These are phyloP conservation scores for Stegodyphus dumicola DNA, from an alignment of 1,140 invertebrate genomes.

Conservation along the genomic window DNA sequence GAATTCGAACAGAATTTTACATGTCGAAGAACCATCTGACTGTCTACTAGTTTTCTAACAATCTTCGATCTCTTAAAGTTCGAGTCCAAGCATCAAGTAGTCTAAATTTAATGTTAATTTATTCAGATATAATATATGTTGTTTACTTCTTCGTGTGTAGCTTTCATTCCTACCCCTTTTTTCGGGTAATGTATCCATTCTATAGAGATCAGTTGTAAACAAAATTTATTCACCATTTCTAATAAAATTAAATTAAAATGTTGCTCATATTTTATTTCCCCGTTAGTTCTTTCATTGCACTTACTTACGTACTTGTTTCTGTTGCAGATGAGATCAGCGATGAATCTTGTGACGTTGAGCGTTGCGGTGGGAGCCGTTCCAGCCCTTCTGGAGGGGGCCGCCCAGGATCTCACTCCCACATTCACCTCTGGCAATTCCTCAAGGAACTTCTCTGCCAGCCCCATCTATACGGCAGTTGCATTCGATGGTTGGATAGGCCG, in stretches of 20 bases:
- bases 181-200: too few relatives aligned
- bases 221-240: too few relatives aligned
- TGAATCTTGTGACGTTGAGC: slow-evolving; percentile 53
- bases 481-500: slow-evolving; percentile 93
- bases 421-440: slow-evolving; percentile 99
- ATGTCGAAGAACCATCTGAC: too few relatives aligned
- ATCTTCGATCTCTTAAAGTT: too few relatives aligned
- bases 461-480: slow-evolving; percentile 88
- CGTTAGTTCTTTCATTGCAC: not conserved
- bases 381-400: slow-evolving; percentile 64
- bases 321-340: slow-evolving; percentile 70
- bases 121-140: too few relatives aligned
- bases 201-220: too few relatives aligned
- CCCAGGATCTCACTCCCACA: slow-evolving; percentile 80
- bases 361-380: slow-evolving; percentile 66
- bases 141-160: too few relatives aligned
- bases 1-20: too few relatives aligned
- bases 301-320: slow-evolving; percentile 45
- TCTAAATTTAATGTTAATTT: too few relatives aligned
- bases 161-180: too few relatives aligned
- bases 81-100: too few relatives aligned
- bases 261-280: not conserved
- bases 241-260: not conserved
- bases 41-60: too few relatives aligned
- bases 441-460: slow-evolving; percentile 93